Base-by-base conservation (phyloP, 2,888 invertebrate species). In the Nasonia oneida region DNA sequence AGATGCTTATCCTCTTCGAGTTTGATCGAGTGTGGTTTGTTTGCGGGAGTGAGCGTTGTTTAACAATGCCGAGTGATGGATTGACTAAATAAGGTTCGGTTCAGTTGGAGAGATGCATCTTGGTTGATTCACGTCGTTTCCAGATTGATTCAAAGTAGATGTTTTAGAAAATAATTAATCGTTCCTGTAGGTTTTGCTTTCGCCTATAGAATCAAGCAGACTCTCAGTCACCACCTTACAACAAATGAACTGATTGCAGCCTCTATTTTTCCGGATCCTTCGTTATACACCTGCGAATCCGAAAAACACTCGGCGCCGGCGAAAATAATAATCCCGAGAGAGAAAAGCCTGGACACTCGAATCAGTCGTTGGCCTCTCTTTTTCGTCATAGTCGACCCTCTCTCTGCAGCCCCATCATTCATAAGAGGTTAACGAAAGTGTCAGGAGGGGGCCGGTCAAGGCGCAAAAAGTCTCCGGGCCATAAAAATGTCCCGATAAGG, bases 401-500 rank as follows among this genome's bases (percentile, higher is more conserved):
- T 75, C 61, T 47, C 29, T 29, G 29, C 67, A 67, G 76, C 53
- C 67, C 39, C 82, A 82, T 82, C 82, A 82, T 82, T 75, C 76
- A 76, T 82, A 82, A 75, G 76, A 70, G 67, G 82, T 82, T 82
- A 82, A 82, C 76, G 75, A 82, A 82, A 82, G 70, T 82, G 82
- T 82, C 82, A 76, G 76, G n/a, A 23, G 53, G 29, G 29, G 15
- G 50, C 47, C 50, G 74, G 67, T 67, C 67, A n/a, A 53, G 23
- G 57, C 61, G 61, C 74, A 85, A 85, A 91, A 88, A 89, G 88
- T 89, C 88, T 88, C 87, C 88, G 87, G 57, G 57, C 88, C 90
- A 88, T 91, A 91, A 91, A 91, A 91, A 91, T 90, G 90, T 90
- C 89, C 88, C 86, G 88, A 88, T 89, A 91, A 90, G 89, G 88